Percentiles rank a stretch among this genome's conserved stretches.
These are phyloP conservation scores for Theristicus caerulescens DNA, from an alignment of 2,113 vertebrate genomes.

Conservation along the genomic window DNA sequence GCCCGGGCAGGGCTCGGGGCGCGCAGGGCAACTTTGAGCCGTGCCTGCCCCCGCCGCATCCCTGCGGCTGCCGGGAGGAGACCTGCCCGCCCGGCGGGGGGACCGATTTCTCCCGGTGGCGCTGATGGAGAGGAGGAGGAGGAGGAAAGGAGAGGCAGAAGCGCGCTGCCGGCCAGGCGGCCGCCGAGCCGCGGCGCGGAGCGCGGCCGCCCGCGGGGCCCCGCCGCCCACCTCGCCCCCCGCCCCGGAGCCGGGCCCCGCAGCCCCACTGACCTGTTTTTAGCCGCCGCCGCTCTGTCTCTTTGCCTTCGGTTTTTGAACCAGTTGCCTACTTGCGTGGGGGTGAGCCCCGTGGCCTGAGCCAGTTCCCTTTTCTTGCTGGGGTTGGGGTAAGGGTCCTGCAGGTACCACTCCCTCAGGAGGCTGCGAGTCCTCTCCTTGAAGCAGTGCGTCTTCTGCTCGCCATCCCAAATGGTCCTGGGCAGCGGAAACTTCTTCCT, in stretches of 20 bases:
- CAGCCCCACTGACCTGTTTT: constrained; percentile 92
- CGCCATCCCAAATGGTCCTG: constrained; percentile 99
- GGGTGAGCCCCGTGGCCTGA: constrained; percentile 99
- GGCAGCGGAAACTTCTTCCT: constrained; percentile 99
- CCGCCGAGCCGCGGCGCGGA: background rate
- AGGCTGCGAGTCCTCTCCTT: constrained; percentile 99
- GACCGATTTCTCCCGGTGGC: background rate
- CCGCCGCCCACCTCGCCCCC: background rate
- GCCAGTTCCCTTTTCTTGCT: constrained; percentile 99
- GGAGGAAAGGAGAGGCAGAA: background rate
- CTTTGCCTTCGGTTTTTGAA: constrained; percentile 99
- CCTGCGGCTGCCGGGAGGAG: background rate
- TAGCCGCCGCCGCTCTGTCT: constrained; percentile 98
- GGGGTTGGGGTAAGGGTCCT: constrained; percentile 99
- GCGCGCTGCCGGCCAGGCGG: background rate
- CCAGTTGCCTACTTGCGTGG: constrained; percentile 99
- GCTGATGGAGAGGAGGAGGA: background rate
- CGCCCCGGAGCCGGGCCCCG: background rate
- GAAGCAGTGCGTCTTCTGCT: constrained; percentile 99
- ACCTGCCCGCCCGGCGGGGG: background rate
- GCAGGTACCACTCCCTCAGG: constrained; percentile 99
- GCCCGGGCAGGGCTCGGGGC: background rate
- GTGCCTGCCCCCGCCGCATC: background rate
- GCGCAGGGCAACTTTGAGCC: background rate
- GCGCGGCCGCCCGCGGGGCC: background rate